Percentiles rank a stretch among this genome's conserved stretches.
Evolutionary conservation across 2,113 vertebrate species (phyloP).

Genomic region (Ursus arctos): DNA sequence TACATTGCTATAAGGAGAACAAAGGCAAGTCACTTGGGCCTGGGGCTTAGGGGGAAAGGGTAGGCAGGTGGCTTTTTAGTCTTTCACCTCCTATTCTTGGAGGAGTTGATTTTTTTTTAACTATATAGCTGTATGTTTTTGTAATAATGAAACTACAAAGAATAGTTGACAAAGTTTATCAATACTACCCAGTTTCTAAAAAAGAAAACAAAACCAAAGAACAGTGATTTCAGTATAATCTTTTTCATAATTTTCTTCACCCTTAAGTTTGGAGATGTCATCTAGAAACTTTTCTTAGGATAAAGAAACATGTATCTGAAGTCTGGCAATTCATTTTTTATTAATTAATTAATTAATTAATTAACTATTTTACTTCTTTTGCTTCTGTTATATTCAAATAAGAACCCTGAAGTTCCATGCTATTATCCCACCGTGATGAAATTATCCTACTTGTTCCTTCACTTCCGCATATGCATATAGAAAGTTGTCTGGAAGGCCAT

Average conservation of each 20-base stretch:
- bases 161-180: not conserved
- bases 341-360: not conserved
- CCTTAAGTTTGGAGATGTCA: not conserved
- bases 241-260: not conserved
- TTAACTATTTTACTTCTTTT: not conserved
- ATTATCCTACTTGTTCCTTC: not conserved
- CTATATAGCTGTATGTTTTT: not conserved
- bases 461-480: not conserved
- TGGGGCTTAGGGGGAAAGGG: not conserved
- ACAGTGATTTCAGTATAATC: not conserved
- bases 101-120: not conserved
- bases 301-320: not conserved
- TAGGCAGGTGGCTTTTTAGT: not conserved
- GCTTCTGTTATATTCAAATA: not conserved
- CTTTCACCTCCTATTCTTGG: not conserved
- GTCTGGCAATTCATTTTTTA: not conserved
- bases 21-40: not conserved
- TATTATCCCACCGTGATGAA: not conserved
- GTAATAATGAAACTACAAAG: constrained; percentile 9
- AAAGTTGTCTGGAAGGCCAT: not conserved
- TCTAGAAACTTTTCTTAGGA: not conserved
- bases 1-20: not conserved
- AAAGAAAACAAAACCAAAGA: not conserved
- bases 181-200: not conserved
- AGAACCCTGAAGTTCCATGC: not conserved